Conservation (phyloP, 2,113 vertebrate species). For the Platycercus adscitus region DNA sequence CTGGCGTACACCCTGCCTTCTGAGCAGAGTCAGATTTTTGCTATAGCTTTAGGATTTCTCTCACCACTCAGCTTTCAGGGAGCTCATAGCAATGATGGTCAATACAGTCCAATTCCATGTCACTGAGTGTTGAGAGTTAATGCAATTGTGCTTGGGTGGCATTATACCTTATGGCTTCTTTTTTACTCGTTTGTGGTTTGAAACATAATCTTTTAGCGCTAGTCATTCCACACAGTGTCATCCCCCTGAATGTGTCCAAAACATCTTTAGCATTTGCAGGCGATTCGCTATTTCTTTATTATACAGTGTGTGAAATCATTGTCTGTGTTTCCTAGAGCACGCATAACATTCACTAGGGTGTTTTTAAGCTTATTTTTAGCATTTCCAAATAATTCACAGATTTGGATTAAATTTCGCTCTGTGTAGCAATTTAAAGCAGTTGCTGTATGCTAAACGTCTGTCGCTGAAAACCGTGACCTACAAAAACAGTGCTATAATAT, state of each 20-base stretch:
- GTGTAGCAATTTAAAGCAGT: background rate
- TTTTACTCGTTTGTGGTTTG: background rate
- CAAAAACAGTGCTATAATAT: background rate
- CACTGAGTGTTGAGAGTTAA: background rate
- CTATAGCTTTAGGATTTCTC: background rate
- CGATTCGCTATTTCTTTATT: background rate
- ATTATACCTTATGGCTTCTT: background rate
- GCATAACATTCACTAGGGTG: background rate
- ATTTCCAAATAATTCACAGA: slow-evolving; percentile 42
- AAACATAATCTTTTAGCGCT: background rate
- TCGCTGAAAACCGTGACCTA: background rate
- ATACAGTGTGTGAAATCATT: rapidly evolving
- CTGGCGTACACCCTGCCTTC: background rate
- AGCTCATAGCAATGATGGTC: rapidly evolving
- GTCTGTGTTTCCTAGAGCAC: rapidly evolving
- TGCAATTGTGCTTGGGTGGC: rapidly evolving
- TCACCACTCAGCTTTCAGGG: background rate
- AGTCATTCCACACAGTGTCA: rapidly evolving
- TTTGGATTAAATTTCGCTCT: slow-evolving; percentile 18
- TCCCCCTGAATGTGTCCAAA: background rate
- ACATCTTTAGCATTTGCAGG: rapidly evolving
- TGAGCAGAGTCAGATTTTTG: background rate
- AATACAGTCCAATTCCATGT: rapidly evolving
- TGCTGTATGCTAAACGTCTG: background rate
- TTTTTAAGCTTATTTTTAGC: slow-evolving; percentile 20